These are phyloP conservation scores for Drosophila oshimai DNA, from an alignment of 1,140 invertebrate species.

Conservation along the genomic window DNA sequence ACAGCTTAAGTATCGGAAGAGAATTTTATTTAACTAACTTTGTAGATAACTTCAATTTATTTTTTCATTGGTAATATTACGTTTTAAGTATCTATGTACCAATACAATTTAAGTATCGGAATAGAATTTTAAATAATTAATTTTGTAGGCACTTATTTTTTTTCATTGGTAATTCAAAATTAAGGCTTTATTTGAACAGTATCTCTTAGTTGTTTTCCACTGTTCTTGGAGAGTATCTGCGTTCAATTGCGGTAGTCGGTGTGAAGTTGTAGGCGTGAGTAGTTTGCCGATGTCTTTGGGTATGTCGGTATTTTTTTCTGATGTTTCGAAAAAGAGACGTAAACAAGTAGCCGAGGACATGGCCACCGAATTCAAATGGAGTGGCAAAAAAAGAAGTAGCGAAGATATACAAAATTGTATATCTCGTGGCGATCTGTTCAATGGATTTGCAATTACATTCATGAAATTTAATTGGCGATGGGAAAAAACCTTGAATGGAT, in stretches of 20 bases:
- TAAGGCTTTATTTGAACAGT: too few species aligned
- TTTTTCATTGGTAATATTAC: too few species aligned
- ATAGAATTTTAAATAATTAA: too few species aligned
- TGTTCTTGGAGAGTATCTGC: conserved; percentile 8
- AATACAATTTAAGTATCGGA: too few species aligned
- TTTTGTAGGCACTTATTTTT: too few species aligned
- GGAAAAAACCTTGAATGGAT: conserved; percentile 33
- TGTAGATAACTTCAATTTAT: too few species aligned
- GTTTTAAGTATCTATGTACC: too few species aligned
- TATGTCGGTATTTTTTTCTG: conserved; percentile 40
- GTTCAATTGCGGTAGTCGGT: conserved; percentile 1
- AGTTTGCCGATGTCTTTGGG: conserved; percentile 20
- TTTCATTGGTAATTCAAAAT: too few species aligned
- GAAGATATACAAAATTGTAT: conserved; percentile 3
- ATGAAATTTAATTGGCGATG: conserved; percentile 57
- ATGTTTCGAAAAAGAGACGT: conserved; percentile 45
- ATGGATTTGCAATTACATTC: conserved; percentile 48
- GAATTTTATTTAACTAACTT: too few species aligned
- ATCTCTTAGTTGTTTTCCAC: background rate
- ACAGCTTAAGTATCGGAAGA: too few species aligned
- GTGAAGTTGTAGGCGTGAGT: conserved; percentile 66
- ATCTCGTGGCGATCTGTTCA: conserved; percentile 34
- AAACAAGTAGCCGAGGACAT: conserved; percentile 62
- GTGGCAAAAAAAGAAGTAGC: conserved; percentile 26
- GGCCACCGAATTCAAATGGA: conserved; percentile 36